Evolutionary conservation across 2,888 invertebrate genomes (phyloP).

Genomic region (Polyploca ridens): DNA sequence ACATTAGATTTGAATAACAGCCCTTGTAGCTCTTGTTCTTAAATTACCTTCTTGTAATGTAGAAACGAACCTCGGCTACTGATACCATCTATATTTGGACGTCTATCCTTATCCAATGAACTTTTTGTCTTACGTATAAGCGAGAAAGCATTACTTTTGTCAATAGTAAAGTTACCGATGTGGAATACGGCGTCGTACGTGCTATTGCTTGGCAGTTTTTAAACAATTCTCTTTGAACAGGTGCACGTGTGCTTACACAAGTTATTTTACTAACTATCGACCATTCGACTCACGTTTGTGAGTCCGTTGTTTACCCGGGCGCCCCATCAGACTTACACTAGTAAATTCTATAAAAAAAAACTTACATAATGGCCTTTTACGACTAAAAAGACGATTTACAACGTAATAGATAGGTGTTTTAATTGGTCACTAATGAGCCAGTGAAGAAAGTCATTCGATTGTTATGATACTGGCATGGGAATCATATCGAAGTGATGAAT

Average conservation of each 20-base stretch:
- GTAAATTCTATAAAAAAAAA: constrained; percentile 24
- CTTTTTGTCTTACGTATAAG: constrained; percentile 9
- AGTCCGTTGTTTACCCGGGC: constrained; percentile 42
- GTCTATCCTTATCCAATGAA: background rate
- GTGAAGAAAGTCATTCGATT: constrained; percentile 4
- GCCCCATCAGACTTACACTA: constrained; percentile 23
- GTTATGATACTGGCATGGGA: background rate
- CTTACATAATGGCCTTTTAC: constrained; percentile 20
- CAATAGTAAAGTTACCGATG: constrained; percentile 8
- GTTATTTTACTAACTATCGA: constrained; percentile 64
- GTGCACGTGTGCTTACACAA: constrained; percentile 73
- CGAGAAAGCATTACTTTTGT: constrained; percentile 12
- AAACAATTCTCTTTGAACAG: constrained; percentile 75
- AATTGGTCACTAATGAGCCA: background rate
- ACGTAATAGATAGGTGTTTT: background rate
- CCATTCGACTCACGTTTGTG: constrained; percentile 56
- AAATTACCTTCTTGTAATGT: constrained; percentile 7
- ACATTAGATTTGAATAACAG: constrained; percentile 6
- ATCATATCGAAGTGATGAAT: constrained; percentile 46
- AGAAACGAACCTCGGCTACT: constrained; percentile 3
- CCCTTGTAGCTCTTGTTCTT: constrained; percentile 5
- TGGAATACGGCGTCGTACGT: constrained; percentile 13
- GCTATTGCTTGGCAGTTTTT: constrained; percentile 37
- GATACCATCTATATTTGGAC: constrained; percentile 1
- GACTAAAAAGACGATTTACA: background rate